phyloP scores from a whole-genome alignment of 1,140 invertebrate species.

The Drosophila mayri region DNA sequence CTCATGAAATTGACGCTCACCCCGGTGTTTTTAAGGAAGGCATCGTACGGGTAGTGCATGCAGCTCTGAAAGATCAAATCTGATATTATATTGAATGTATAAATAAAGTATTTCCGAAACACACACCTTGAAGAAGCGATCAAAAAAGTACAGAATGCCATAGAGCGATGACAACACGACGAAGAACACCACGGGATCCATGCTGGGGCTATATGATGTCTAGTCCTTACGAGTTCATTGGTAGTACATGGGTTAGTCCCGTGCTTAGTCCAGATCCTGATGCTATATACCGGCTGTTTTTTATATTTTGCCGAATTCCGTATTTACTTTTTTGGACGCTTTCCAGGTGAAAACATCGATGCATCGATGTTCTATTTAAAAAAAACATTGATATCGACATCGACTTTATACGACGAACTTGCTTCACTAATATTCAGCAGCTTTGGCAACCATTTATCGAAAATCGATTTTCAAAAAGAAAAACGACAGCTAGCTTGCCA shows the following conservation, averaged over 20 bases:
- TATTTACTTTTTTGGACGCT: constrained; percentile 13
- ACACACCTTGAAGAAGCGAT: constrained; percentile 89
- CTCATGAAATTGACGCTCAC: constrained; percentile 89
- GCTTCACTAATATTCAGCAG: no score
- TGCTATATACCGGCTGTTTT: not conserved
- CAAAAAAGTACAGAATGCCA: constrained; percentile 89
- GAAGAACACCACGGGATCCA: constrained; percentile 81
- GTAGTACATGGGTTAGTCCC: not conserved
- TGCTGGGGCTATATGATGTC: constrained; percentile 12
- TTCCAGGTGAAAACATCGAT: not conserved
- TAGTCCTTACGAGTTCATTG: constrained; percentile 23
- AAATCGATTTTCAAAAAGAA: not conserved
- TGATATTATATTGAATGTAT: not conserved
- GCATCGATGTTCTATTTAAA: no score
- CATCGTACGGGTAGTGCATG: constrained; percentile 91
- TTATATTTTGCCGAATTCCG: constrained; percentile 14
- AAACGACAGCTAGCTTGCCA: not conserved
- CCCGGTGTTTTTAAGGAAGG: constrained; percentile 91
- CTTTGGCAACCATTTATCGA: not conserved
- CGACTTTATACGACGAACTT: no score
- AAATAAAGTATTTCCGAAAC: not conserved
- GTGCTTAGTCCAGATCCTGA: not conserved
- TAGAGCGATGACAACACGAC: constrained; percentile 85
- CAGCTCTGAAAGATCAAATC: constrained; percentile 87
- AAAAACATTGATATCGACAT: no score